Percentiles rank a stretch among this genome's conserved stretches.
Evolutionary conservation across 2,113 vertebrate genomes (phyloP).

Genomic region (Coryphaenoides rupestris): DNA sequence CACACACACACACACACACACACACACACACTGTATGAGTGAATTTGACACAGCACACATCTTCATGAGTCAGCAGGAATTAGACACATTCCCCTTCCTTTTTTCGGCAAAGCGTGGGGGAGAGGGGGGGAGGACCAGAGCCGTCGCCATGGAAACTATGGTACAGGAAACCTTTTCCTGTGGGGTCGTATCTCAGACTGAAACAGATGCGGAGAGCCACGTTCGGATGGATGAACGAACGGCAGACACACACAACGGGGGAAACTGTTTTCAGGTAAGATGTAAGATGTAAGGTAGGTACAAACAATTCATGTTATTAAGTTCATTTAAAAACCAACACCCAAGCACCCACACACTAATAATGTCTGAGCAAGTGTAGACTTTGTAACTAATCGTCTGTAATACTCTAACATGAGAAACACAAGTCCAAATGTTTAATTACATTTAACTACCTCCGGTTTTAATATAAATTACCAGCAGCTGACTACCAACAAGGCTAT

Average conservation of each 20-base stretch:
- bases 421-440: too few species aligned
- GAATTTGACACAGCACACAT: constrained; percentile 27
- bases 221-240: constrained; percentile 27
- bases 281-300: constrained; percentile 25
- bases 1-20: constrained; percentile 3
- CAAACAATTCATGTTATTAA: constrained; percentile 19
- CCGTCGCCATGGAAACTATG: constrained; percentile 54
- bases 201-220: constrained; percentile 48
- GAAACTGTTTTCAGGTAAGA: too few species aligned
- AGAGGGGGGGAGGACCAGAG: constrained; percentile 18
- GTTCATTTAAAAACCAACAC: too few species aligned
- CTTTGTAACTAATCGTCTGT: too few species aligned
- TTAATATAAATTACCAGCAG: too few species aligned
- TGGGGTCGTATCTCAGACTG: constrained; percentile 39
- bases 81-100: constrained; percentile 46
- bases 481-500: too few species aligned
- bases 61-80: constrained; percentile 49
- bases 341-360: too few species aligned
- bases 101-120: constrained; percentile 11
- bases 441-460: too few species aligned
- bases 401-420: too few species aligned
- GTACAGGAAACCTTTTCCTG: constrained; percentile 34
- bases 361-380: too few species aligned
- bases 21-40: neutral
- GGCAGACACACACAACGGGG: constrained; percentile 5